Evolutionary conservation across 1,140 invertebrate species (phyloP).

Genomic region (Drosophila aff.): DNA sequence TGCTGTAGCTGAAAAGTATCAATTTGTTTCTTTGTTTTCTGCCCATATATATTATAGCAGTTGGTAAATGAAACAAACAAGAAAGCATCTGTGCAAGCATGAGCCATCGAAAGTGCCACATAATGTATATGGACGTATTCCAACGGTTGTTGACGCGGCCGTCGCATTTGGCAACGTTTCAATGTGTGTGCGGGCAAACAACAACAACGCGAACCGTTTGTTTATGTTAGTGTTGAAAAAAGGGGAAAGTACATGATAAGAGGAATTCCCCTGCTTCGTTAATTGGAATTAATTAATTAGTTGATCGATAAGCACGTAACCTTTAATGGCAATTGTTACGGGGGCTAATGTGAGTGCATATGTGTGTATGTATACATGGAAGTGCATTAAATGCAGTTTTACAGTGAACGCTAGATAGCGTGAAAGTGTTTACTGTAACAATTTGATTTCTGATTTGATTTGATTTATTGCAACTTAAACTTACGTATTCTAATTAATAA

Average conservation of each 20-base stretch:
- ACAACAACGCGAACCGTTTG: conserved; percentile 7
- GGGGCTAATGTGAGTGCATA: background rate
- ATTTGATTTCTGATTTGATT: too few species aligned
- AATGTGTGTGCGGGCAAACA: conserved; percentile 12
- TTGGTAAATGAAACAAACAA: conserved; percentile 17
- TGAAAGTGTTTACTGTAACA: background rate
- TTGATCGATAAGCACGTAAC: conserved; percentile 24
- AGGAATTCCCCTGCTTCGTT: conserved; percentile 24
- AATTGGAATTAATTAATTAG: conserved; percentile 36
- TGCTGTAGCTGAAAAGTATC: conserved; percentile 26
- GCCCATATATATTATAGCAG: conserved; percentile 22
- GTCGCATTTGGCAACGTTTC: conserved; percentile 36
- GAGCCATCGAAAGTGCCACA: conserved; percentile 21
- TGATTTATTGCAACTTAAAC: too few species aligned
- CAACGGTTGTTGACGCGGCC: conserved; percentile 6
- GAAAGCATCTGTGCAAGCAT: conserved; percentile 20
- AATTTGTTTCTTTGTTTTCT: conserved; percentile 31
- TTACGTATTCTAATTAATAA: background rate
- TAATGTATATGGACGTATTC: conserved; percentile 8
- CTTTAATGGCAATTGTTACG: conserved; percentile 8
- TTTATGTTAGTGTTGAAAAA: conserved; percentile 46
- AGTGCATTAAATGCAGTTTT: conserved; percentile 7
- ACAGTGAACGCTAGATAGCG: background rate
- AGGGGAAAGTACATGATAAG: conserved; percentile 32
- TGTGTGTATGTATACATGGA: background rate